These are phyloP conservation scores for Teinopalpus imperialis DNA, from an alignment of 2,888 invertebrate genomes.

Conservation along the genomic window DNA sequence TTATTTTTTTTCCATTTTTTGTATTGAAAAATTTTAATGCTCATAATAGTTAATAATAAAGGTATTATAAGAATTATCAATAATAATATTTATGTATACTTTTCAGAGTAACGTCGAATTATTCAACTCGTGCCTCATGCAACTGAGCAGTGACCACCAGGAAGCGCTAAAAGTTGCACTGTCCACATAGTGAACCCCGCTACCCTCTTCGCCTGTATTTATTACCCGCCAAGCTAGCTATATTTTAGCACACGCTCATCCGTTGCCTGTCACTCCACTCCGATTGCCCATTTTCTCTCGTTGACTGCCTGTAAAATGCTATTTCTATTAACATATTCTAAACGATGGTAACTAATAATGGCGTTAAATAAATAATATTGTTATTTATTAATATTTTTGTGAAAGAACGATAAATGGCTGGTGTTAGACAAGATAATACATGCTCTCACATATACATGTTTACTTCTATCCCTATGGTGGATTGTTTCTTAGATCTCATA, in stretches of 20 bases:
- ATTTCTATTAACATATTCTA: constrained; percentile 18
- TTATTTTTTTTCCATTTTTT: too few relatives aligned
- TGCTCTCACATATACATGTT: constrained; percentile 14
- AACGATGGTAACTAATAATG: constrained; percentile 24
- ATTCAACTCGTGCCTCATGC: constrained; percentile 90
- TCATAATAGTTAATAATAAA: too few relatives aligned
- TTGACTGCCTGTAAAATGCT: constrained; percentile 40
- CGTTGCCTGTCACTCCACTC: constrained; percentile 38
- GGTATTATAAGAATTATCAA: too few relatives aligned
- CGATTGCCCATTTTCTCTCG: constrained; percentile 28
- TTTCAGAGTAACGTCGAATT: constrained; percentile 88
- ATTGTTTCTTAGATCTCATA: constrained; percentile 48
- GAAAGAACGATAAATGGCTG: constrained; percentile 10
- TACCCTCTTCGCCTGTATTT: constrained; percentile 36
- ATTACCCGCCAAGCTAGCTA: constrained; percentile 34
- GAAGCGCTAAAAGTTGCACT: constrained; percentile 90
- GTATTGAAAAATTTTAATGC: too few relatives aligned
- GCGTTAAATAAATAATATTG: constrained; percentile 23
- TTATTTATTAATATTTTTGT: constrained; percentile 29
- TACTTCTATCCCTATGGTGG: constrained; percentile 36
- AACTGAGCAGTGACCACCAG: constrained; percentile 90
- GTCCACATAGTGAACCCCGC: constrained; percentile 54
- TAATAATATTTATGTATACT: too few relatives aligned
- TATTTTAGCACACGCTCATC: constrained; percentile 38
- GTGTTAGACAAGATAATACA: constrained; percentile 11